Percentiles rank a stretch among this genome's conserved stretches.
Conservation (phyloP, 2,113 vertebrate genomes). For the Callaeas wilsoni region DNA sequence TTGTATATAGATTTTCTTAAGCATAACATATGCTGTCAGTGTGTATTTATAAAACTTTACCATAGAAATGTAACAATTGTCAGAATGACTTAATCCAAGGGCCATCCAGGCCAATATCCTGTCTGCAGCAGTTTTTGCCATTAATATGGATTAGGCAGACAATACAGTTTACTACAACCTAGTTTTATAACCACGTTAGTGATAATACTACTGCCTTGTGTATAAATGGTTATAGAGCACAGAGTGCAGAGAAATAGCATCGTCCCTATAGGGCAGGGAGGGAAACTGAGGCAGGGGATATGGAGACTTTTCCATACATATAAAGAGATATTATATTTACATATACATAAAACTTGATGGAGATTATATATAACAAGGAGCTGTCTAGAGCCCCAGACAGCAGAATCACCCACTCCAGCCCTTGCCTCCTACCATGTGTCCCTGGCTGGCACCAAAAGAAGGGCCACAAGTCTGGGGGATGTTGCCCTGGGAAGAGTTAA, state of each 20-base stretch:
- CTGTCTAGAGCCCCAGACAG: neutral
- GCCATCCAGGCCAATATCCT: neutral
- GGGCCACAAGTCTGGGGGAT: neutral
- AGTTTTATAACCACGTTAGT: neutral
- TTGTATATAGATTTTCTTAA: slow-evolving; percentile 7
- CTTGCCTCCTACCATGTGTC: neutral
- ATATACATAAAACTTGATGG: neutral
- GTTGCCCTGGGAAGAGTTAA: slow-evolving; percentile 38
- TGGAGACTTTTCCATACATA: neutral
- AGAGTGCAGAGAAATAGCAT: neutral
- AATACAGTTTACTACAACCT: neutral
- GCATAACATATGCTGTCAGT: neutral
- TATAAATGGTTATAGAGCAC: neutral
- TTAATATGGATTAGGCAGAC: slow-evolving; percentile 8
- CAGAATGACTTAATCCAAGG: neutral
- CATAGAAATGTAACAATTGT: neutral
- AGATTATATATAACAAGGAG: neutral
- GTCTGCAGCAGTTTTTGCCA: neutral
- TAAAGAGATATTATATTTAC: neutral
- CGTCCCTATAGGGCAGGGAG: neutral
- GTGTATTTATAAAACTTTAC: slow-evolving; percentile 27
- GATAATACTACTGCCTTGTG: neutral
- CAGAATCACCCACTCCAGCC: neutral
- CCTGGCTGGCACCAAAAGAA: neutral
- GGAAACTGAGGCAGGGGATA: neutral